phyloP scores from a whole-genome alignment of 1,140 invertebrate genomes.

The Drosophila parabipectinata region DNA sequence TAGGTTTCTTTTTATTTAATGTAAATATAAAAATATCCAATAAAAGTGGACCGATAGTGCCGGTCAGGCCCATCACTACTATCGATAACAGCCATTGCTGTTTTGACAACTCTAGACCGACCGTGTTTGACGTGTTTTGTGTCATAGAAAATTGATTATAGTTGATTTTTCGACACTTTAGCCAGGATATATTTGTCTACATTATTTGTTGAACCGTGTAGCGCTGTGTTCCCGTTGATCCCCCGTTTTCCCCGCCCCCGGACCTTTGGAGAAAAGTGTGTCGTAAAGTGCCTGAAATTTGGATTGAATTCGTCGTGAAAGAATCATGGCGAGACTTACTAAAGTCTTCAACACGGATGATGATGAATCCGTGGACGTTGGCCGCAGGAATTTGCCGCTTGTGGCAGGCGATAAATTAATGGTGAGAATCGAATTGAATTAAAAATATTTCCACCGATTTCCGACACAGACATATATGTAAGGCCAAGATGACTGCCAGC shows the following conservation, averaged over 20 bases:
- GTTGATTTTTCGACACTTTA: constrained; percentile 40
- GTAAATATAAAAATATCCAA: too few species aligned
- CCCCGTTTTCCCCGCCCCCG: constrained; percentile 17
- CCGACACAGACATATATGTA: constrained; percentile 23
- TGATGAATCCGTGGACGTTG: constrained; percentile 74
- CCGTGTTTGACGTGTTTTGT: constrained; percentile 63
- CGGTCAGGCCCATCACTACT: background rate
- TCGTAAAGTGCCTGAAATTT: constrained; percentile 65
- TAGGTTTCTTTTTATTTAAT: background rate
- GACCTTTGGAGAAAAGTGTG: constrained; percentile 40
- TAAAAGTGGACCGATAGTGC: background rate
- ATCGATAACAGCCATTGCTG: background rate
- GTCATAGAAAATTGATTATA: constrained; percentile 61
- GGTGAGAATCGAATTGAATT: constrained; percentile 49
- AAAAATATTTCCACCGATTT: constrained; percentile 14
- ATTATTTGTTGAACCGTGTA: constrained; percentile 34
- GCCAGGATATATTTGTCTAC: constrained; percentile 34
- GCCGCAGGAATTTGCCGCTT: constrained; percentile 77
- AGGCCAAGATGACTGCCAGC: constrained; percentile 50
- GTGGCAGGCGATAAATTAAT: constrained; percentile 79
- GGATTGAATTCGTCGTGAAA: constrained; percentile 58
- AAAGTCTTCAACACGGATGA: constrained; percentile 81
- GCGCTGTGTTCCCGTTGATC: constrained; percentile 49
- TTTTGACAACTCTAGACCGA: constrained; percentile 44
- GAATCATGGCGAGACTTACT: constrained; percentile 81